Conservation (phyloP, 2,888 invertebrate genomes). For the Brachyptera putata region DNA sequence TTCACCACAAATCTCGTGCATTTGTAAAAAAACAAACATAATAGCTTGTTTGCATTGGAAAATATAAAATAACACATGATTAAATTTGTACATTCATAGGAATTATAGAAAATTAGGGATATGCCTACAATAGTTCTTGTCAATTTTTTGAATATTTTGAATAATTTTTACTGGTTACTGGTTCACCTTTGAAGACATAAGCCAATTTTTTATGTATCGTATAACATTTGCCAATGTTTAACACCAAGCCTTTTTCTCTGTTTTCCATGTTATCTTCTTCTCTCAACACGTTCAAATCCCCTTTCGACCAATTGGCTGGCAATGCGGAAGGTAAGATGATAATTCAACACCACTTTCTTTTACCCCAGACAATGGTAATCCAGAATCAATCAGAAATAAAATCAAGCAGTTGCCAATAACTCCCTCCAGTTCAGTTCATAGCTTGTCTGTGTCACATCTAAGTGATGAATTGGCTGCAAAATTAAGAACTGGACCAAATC, state of each 20-base stretch:
- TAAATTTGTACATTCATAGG: no score
- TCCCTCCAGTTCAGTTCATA: neutral
- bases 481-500: neutral
- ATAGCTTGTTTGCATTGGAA: no score
- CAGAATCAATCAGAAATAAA: neutral
- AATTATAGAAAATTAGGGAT: no score
- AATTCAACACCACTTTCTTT: conserved; percentile 15
- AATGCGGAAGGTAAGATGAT: conserved; percentile 51
- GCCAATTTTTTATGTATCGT: no score
- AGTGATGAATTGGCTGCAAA: neutral
- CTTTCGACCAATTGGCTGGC: conserved; percentile 36
- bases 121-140: neutral
- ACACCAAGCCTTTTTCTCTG: conserved; percentile 15
- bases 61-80: no score
- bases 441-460: no score
- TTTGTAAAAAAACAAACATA: no score
- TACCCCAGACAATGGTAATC: neutral
- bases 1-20: no score
- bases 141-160: neutral
- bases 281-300: no score
- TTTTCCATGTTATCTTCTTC: conserved; percentile 19
- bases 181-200: no score
- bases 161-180: no score
- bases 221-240: conserved; percentile 13
- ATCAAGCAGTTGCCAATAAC: neutral